Percentiles rank a stretch among this genome's conserved stretches.
phyloP scores from a whole-genome alignment of 1,140 invertebrate species.

The Tribolium castaneum region DNA sequence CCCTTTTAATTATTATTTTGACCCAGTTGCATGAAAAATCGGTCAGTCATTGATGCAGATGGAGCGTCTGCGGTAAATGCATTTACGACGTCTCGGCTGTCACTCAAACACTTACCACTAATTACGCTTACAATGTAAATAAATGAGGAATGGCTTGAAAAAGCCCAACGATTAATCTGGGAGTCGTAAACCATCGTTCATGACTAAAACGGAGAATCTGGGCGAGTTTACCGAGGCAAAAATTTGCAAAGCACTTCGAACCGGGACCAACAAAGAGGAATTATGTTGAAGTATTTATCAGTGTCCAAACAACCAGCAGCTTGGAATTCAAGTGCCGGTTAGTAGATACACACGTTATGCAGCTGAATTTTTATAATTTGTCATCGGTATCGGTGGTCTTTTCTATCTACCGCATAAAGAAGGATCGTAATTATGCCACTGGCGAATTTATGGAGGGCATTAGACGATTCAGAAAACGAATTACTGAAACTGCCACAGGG shows the following conservation, averaged over 20 bases:
- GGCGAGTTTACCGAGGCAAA: constrained; percentile 26
- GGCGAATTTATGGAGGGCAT: not conserved
- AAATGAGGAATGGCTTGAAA: not conserved
- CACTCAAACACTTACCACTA: not conserved
- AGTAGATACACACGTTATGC: constrained; percentile 56
- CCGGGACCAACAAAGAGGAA: constrained; percentile 50
- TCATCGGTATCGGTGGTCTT: constrained; percentile 56
- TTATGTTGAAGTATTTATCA: constrained; percentile 55
- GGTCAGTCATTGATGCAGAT: constrained; percentile 25
- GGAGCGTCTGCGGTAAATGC: constrained; percentile 7
- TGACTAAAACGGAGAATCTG: constrained; percentile 26
- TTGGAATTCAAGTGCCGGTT: constrained; percentile 54
- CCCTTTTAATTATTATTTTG: constrained; percentile 40
- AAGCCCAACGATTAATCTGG: constrained; percentile 11
- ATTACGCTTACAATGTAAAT: constrained; percentile 11
- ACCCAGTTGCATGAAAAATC: constrained; percentile 36
- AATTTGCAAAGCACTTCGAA: constrained; percentile 52
- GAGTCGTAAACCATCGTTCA: not conserved
- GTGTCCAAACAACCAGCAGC: constrained; percentile 44
- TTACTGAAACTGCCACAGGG: not conserved
- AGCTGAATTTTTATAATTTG: constrained; percentile 57
- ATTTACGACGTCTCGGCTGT: constrained; percentile 22
- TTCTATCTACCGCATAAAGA: constrained; percentile 44
- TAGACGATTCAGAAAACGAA: not conserved
- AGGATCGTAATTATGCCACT: constrained; percentile 2